Evolutionary conservation across 2,797 vertebrate genomes (phyloP).

Genomic region (Nannoperca obscura): DNA sequence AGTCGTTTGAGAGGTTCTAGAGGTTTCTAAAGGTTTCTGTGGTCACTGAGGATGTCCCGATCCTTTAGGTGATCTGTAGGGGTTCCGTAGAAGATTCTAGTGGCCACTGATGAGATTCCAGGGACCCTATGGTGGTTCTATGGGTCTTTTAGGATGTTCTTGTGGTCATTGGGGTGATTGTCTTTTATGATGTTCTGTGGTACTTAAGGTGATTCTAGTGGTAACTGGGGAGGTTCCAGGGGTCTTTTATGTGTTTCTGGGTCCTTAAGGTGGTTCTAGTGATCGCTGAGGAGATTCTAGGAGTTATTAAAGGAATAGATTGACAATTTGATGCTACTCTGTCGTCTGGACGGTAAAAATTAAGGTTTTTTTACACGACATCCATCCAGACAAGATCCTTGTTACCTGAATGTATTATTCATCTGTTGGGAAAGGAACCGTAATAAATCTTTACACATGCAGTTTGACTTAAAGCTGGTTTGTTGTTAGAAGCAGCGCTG

Average conservation of each 20-base stretch:
- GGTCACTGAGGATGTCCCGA: too few species aligned
- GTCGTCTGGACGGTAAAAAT: background rate
- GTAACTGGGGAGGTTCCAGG: background rate
- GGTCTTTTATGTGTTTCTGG: background rate
- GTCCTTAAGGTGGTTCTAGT: too few species aligned
- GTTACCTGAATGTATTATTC: background rate
- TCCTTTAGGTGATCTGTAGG: too few species aligned
- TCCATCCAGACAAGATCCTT: background rate
- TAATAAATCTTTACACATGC: background rate
- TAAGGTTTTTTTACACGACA: background rate
- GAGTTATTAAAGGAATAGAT: background rate
- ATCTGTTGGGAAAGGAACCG: background rate
- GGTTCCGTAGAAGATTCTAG: background rate
- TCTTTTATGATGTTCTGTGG: background rate
- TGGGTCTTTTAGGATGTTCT: too few species aligned
- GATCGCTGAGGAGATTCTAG: too few species aligned
- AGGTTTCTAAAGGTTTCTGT: too few species aligned
- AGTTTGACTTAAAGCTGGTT: background rate
- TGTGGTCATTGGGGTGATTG: background rate
- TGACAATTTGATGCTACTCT: background rate
- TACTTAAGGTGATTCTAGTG: background rate
- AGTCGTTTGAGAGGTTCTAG: too few species aligned
- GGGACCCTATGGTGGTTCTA: too few species aligned
- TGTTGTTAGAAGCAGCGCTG: background rate
- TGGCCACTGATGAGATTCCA: background rate